Evolutionary conservation across 2,888 invertebrate genomes (phyloP), one percentile per base, ranked within the genome.

Genomic region (Cephus runcator): DNA sequence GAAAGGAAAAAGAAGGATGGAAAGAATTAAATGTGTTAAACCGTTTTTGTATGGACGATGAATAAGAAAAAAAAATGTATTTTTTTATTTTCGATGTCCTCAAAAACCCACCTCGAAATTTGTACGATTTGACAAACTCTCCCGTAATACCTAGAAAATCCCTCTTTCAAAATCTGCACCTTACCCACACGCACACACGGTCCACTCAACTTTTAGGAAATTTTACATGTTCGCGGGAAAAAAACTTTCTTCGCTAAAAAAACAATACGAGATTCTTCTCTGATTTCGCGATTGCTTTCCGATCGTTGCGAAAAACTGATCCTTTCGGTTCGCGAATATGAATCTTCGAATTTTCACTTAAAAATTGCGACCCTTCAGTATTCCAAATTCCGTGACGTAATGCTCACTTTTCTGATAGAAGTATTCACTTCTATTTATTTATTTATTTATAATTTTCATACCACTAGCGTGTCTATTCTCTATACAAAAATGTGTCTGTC

Each of bases 11-110:
- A 35, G 12, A 56, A 56, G 69, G 78, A 77, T 80, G 80, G 77
- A 68, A 80, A 78, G 79, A 79, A 80, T 81, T 81, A 83, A 82
- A 81, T 83, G 84, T 84, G 81, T 86, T 85, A 83, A 83, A 79
- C 81, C 84, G 83, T 88, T 89, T 90, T 89, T 89, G 85, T 89
- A 87, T 85, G 85, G 80, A 86, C 83, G 83, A 87, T 78, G 83
- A 76, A 82, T 85, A 82, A 83, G 81, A 77, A 79, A 68, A 80
- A 74, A 82, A 85, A 86, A 82, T 85, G 85, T 89, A 88, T 88
- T 88, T 89, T 87, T 86, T 87, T 88, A 87, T 87, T 88, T 89
- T 88, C 84, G 79, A 86, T 82, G 79, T 83, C 80, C 82, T 81
- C 56, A 56, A 56, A 23, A 56, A 56, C 56, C 56, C 23, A 56